Base-by-base conservation (phyloP, 2,797 vertebrate genomes). In the Calcarius lapponicus region DNA sequence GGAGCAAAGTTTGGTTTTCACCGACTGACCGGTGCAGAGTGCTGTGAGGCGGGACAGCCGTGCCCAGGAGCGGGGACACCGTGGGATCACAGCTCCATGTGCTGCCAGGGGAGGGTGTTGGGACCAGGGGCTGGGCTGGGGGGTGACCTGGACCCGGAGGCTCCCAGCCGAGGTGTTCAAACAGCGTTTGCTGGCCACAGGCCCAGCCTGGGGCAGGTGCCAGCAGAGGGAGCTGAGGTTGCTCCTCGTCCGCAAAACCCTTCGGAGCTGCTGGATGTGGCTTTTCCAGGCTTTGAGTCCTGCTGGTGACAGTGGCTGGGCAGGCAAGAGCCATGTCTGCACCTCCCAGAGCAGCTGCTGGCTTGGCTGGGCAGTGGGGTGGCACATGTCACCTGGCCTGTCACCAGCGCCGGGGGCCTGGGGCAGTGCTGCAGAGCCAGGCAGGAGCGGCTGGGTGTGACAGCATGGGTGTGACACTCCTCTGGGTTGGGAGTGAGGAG, bases 211-310 rank as follows among this genome's bases (percentile, higher is more conserved):
- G 88, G 53, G 81, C 57, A 51, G 54, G 34, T 80, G 93, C 96
- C 96, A 92, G 93, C 89, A 97, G 95, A 92, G 95, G 95, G 96
- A 94, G 95, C 96, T 91, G 94, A 92, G 93, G 31, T 60, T 85
- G 87, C 40, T 93, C 80, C 54, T 91, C 3, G 0, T 36, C 40
- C 32, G 2, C 57, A 80, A 34, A 78, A 61, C 31, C 57, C 47
- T 75, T 57, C 25, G 3, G 40, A 57, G 73, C 85, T n/a, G 72
- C 60, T 65, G 87, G 74, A 79, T 0, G 13, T 25, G 67, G 71
- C 43, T 87, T 53, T 72, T 75, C 62, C 81, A 72, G 74, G 18
- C 47, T 38, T 7, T 0, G 20, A 62, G 76, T 71, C 17, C 24
- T 56, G 82, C 51, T 70, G 90, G 57, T 45, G 85, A 17, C 42